Evolutionary conservation across 2,888 invertebrate species (phyloP).

Genomic region (Pristionchus mayeri): DNA sequence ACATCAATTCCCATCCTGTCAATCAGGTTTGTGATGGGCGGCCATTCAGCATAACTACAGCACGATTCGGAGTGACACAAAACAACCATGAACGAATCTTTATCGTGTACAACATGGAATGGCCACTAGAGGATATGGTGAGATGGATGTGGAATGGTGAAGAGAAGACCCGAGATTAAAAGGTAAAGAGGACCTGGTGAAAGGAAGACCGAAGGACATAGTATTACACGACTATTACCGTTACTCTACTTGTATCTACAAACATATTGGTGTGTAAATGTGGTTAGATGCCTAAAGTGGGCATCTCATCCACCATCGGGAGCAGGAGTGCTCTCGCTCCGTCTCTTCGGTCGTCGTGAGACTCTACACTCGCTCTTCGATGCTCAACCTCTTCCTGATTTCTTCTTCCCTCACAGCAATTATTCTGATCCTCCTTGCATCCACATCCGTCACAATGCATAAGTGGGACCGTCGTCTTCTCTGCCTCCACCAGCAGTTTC

Average conservation of each 20-base stretch:
- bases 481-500: background rate
- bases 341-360: conserved; percentile 33
- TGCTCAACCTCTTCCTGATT: background rate
- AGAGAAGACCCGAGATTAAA: background rate
- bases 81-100: background rate
- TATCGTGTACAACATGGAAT: background rate
- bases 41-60: background rate
- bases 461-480: background rate
- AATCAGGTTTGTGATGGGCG: background rate
- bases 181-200: background rate
- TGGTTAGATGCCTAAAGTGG: background rate
- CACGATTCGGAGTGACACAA: background rate
- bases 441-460: background rate
- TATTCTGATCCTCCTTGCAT: conserved; percentile 34
- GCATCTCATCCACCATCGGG: background rate
- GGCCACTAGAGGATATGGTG: background rate
- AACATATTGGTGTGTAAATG: background rate
- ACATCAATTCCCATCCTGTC: conserved; percentile 1
- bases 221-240: background rate
- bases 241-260: background rate
- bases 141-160: conserved; percentile 14
- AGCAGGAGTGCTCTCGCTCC: conserved; percentile 27
- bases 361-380: background rate
- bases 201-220: background rate
- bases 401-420: background rate